Percentiles rank a stretch among this genome's conserved stretches.
phyloP scores from a whole-genome alignment of 2,888 invertebrate genomes.

The Celastrina argiolus region DNA sequence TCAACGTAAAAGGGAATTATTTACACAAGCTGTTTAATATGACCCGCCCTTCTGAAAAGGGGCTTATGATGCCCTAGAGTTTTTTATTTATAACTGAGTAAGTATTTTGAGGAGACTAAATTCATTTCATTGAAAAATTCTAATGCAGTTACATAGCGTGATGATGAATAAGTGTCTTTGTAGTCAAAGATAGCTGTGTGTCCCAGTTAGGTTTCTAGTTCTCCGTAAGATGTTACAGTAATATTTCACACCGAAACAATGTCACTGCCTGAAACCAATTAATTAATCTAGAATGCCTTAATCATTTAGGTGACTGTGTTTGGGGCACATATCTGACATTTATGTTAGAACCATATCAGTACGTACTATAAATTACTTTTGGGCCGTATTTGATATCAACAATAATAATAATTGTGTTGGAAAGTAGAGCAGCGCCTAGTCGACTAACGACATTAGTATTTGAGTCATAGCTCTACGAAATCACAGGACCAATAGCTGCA shows the following conservation, averaged over 20 bases:
- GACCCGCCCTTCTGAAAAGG: not conserved
- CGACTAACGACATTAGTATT: not conserved
- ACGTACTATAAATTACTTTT: not conserved
- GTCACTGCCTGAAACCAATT: not conserved
- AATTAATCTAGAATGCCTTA: not conserved
- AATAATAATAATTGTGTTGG: not conserved
- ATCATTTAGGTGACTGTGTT: constrained; percentile 1
- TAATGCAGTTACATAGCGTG: not conserved
- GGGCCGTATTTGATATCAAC: not conserved
- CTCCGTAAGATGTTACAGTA: not conserved
- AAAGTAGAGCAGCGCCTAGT: constrained; percentile 1
- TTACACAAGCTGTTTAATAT: not conserved
- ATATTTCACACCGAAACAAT: not conserved
- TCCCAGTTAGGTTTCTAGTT: not conserved
- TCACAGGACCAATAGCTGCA: not conserved
- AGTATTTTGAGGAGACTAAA: too few relatives aligned
- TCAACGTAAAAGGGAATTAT: not conserved
- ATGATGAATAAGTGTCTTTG: not conserved
- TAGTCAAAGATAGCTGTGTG: not conserved
- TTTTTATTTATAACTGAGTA: not conserved
- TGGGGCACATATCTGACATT: too few relatives aligned
- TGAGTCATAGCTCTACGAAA: not conserved
- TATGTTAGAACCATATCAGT: not conserved
- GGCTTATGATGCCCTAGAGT: not conserved
- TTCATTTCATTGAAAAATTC: not conserved